Evolutionary conservation across 2,113 vertebrate species (phyloP).

Genomic region (Perca fluviatilis): DNA sequence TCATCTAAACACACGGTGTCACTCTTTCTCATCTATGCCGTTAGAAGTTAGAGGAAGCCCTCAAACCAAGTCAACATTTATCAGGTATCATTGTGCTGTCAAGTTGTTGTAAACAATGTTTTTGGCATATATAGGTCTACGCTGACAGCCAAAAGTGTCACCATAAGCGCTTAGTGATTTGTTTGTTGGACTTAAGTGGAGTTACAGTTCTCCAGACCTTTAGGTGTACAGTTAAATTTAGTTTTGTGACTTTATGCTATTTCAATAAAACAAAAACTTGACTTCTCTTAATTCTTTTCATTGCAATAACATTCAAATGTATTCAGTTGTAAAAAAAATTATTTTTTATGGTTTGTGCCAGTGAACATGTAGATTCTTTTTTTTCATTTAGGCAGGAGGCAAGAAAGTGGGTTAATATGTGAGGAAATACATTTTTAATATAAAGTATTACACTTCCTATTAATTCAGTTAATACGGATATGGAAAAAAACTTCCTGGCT

Average conservation of each 20-base stretch:
- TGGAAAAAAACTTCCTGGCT: not conserved
- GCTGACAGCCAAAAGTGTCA: not conserved
- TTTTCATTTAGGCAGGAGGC: not conserved
- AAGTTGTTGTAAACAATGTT: constrained; percentile 20
- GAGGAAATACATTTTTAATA: not conserved
- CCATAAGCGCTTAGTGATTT: not conserved
- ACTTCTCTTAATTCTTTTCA: not conserved
- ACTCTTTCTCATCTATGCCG: constrained; percentile 60
- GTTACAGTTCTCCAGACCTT: too few relatives aligned
- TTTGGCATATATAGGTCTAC: not conserved
- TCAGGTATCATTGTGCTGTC: constrained; percentile 13
- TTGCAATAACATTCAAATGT: not conserved
- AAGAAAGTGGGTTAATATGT: not conserved
- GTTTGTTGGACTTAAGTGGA: too few relatives aligned
- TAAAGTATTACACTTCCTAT: not conserved
- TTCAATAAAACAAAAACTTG: not conserved
- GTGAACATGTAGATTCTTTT: not conserved
- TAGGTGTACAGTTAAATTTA: too few relatives aligned
- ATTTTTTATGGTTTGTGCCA: not conserved
- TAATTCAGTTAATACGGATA: not conserved
- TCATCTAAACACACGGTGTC: constrained; percentile 76
- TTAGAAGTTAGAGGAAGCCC: not conserved
- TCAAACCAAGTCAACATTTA: constrained; percentile 15
- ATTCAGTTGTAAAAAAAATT: not conserved
- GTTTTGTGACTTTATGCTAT: not conserved